Percentiles rank a stretch among this genome's conserved stretches.
These are phyloP conservation scores for Prionchulus punctatus DNA, from an alignment of 2,888 invertebrate genomes.

Conservation along the genomic window DNA sequence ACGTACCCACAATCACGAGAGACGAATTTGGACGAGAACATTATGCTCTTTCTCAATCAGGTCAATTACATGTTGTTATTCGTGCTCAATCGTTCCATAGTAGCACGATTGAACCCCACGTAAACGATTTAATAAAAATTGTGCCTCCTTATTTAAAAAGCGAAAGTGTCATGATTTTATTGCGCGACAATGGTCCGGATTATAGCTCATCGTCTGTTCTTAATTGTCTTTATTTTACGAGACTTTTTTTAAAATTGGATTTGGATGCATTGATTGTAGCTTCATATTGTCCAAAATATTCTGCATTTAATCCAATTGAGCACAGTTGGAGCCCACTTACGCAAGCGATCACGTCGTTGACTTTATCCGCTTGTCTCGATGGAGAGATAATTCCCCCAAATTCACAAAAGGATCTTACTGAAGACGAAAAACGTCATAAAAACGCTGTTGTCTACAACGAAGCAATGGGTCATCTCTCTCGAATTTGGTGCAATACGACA, in stretches of 20 bases:
- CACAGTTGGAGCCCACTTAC: constrained; percentile 1
- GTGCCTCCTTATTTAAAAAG: not conserved
- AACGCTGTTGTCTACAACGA: not conserved
- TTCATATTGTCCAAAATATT: not conserved
- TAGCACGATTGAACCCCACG: not conserved
- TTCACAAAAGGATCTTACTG: not conserved
- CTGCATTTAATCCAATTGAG: constrained; percentile 2
- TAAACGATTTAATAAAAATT: not conserved
- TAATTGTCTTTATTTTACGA: not conserved
- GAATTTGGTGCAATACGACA: not conserved
- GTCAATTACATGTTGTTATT: constrained; percentile 1
- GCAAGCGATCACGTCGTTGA: not conserved
- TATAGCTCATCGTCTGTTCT: not conserved
- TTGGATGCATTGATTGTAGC: not conserved
- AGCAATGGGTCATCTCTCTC: not conserved
- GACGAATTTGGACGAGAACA: not conserved
- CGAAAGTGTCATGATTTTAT: not conserved
- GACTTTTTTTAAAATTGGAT: not conserved
- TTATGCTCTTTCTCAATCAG: not conserved
- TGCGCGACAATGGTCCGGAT: constrained; percentile 3
- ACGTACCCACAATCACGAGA: not conserved
- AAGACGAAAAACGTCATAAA: not conserved
- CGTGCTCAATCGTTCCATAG: not conserved
- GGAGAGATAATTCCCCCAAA: not conserved
- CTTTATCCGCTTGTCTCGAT: not conserved